Conservation (phyloP, 2,113 vertebrate genomes). For the Apeltes quadracus region DNA sequence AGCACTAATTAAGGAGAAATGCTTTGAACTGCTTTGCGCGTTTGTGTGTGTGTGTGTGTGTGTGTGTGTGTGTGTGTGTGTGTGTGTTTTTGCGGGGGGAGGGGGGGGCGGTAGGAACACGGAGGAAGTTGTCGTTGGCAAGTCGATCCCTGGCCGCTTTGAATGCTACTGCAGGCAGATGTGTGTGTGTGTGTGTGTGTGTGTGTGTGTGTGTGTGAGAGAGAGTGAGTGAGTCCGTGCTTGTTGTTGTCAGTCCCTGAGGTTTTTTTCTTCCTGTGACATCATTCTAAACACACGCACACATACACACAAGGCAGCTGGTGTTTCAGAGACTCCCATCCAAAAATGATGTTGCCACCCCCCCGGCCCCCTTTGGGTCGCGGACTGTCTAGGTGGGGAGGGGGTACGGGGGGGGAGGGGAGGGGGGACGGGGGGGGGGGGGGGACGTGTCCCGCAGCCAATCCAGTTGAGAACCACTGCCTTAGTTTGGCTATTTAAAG, state of each 20-base stretch:
- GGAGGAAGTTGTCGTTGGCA: constrained; percentile 52
- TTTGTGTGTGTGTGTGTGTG: constrained; percentile 18
- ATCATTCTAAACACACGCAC: constrained; percentile 22
- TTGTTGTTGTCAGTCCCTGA: constrained; percentile 24
- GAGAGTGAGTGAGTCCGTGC: background rate
- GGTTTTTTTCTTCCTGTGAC: constrained; percentile 43
- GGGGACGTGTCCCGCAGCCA: too few species aligned
- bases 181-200: constrained; percentile 8
- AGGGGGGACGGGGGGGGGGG: too few species aligned
- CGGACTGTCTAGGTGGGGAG: too few species aligned
- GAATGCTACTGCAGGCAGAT: constrained; percentile 13
- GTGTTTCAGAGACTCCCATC: constrained; percentile 15
- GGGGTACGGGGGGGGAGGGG: too few species aligned
- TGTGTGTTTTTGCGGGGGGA: constrained; percentile 27
- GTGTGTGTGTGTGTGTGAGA: constrained; percentile 9
- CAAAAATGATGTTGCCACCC: too few species aligned
- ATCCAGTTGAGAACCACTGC: background rate
- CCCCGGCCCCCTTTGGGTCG: too few species aligned
- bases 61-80: constrained; percentile 26
- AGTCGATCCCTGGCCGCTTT: constrained; percentile 37
- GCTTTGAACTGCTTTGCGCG: constrained; percentile 63
- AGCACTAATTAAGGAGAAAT: constrained; percentile 76
- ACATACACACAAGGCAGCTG: constrained; percentile 16
- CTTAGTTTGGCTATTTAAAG: constrained; percentile 5
- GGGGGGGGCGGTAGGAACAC: constrained; percentile 43